These are phyloP conservation scores for Caenorhabditis macrosperma DNA, from an alignment of 2,888 invertebrate genomes.

Conservation along the genomic window DNA sequence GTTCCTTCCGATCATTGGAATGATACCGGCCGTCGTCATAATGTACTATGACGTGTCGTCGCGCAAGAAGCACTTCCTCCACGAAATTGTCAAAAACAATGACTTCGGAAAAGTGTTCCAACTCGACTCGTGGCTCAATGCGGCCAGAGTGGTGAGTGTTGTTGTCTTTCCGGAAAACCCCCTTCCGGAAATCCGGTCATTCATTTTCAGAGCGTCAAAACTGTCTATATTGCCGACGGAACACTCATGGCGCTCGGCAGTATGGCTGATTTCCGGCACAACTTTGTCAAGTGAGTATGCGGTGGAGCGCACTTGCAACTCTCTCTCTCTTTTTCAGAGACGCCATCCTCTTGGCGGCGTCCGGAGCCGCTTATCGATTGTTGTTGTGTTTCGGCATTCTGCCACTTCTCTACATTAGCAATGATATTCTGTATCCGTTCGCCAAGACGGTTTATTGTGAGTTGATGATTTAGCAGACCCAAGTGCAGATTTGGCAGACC, in stretches of 20 bases:
- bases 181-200: background rate
- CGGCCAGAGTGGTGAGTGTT: slow-evolving; percentile 42
- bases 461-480: no score
- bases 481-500: no score
- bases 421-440: slow-evolving; percentile 36
- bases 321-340: slow-evolving; percentile 20
- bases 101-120: slow-evolving; percentile 23
- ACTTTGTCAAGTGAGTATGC: slow-evolving; percentile 32
- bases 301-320: background rate
- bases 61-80: slow-evolving; percentile 20
- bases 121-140: slow-evolving; percentile 30
- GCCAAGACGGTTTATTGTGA: slow-evolving; percentile 26
- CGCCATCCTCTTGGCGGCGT: slow-evolving; percentile 38
- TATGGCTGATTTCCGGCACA: slow-evolving; percentile 43
- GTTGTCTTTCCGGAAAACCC: background rate
- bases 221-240: slow-evolving; percentile 51
- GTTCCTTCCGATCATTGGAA: slow-evolving; percentile 38
- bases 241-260: slow-evolving; percentile 42
- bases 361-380: slow-evolving; percentile 36
- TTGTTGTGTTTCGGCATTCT: slow-evolving; percentile 34
- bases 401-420: slow-evolving; percentile 28
- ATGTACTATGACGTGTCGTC: slow-evolving; percentile 35
- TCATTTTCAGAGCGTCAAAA: slow-evolving; percentile 45
- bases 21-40: slow-evolving; percentile 22
- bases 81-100: slow-evolving; percentile 18